Evolutionary conservation across 2,797 vertebrate species (phyloP).

Genomic region (Anguilla megastoma): DNA sequence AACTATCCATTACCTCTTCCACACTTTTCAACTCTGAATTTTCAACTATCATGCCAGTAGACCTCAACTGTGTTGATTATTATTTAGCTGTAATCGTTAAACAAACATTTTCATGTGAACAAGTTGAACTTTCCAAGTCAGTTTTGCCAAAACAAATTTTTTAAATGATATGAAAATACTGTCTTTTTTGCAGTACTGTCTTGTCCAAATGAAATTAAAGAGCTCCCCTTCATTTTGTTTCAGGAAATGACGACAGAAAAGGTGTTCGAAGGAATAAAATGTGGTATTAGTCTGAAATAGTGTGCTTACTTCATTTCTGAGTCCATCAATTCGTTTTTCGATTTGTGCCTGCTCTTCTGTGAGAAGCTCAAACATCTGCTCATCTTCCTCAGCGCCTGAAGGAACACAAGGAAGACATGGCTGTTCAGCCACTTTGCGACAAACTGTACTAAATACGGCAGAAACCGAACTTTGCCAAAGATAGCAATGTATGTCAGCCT

Average conservation of each 20-base stretch:
- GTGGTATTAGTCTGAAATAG: background rate
- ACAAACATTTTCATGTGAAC: background rate
- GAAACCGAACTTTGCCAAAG: background rate
- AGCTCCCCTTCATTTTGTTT: background rate
- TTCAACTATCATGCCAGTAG: background rate
- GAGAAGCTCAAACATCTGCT: constrained; percentile 77
- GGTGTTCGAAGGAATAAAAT: background rate
- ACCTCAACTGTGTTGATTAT: background rate
- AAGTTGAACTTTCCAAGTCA: background rate
- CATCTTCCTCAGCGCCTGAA: constrained; percentile 70
- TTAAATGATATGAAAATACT: background rate
- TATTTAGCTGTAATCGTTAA: background rate
- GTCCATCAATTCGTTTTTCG: constrained; percentile 61
- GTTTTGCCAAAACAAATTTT: background rate
- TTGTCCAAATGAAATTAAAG: background rate
- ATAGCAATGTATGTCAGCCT: background rate
- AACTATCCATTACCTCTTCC: background rate
- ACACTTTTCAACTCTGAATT: background rate
- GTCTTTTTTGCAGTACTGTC: background rate
- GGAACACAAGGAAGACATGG: background rate
- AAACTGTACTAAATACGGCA: background rate
- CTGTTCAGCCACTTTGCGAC: constrained; percentile 44
- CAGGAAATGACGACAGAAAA: background rate
- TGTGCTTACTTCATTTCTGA: constrained; percentile 77
- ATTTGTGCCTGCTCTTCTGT: constrained; percentile 79